These are phyloP conservation scores for Poecilia gillii DNA, from an alignment of 2,797 vertebrate genomes.

Conservation along the genomic window DNA sequence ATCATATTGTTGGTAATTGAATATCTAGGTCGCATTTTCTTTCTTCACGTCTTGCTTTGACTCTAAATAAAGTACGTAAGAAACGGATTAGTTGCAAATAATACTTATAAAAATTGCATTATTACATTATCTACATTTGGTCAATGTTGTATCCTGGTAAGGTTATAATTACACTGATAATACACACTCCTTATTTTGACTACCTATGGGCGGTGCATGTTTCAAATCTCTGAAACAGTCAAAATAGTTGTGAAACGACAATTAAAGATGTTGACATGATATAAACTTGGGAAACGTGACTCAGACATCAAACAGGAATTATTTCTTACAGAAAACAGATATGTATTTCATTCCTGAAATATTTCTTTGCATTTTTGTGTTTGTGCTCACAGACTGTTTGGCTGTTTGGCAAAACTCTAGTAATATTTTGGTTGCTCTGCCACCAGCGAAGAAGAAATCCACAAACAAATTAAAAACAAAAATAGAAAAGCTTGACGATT, in stretches of 20 bases:
- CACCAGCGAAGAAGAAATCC: neutral
- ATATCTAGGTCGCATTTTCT: neutral
- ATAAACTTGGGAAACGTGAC: neutral
- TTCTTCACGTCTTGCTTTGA: neutral
- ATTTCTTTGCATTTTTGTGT: neutral
- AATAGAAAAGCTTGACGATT: neutral
- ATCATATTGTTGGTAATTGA: neutral
- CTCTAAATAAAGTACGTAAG: neutral
- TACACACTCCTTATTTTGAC: neutral
- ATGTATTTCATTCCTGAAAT: neutral
- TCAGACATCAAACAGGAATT: neutral
- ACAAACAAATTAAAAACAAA: neutral
- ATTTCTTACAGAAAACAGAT: neutral
- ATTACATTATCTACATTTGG: neutral
- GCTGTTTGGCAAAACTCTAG: neutral
- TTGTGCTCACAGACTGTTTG: neutral
- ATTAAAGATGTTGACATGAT: neutral
- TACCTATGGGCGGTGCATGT: neutral
- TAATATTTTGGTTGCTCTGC: neutral
- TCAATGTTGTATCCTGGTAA: neutral
- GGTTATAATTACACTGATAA: neutral
- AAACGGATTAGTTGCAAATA: neutral
- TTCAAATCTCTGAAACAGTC: slow-evolving; percentile 22
- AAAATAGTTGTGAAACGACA: neutral
- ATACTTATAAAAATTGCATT: neutral